Percentiles rank a stretch among this genome's conserved stretches.
Evolutionary conservation across 1,140 invertebrate genomes (phyloP).

Genomic region (Drosophila cardini): DNA sequence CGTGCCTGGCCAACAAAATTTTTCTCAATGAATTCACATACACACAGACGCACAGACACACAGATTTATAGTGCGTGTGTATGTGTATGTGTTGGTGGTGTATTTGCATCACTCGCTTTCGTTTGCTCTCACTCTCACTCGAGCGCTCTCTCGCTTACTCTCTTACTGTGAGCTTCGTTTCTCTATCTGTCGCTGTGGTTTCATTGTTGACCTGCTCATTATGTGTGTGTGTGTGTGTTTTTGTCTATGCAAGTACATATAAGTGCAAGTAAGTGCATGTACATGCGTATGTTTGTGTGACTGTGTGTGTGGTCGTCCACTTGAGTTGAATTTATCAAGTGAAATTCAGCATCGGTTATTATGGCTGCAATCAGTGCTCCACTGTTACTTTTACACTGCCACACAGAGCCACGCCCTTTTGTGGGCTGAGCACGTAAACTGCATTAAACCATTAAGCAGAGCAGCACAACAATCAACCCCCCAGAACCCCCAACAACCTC

Average conservation of each 20-base stretch:
- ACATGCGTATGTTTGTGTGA: neutral
- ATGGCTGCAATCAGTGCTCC: constrained; percentile 68
- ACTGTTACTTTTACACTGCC: constrained; percentile 44
- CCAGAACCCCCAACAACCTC: neutral
- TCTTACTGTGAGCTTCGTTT: constrained; percentile 17
- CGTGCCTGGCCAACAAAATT: constrained; percentile 57
- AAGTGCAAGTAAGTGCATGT: constrained; percentile 19
- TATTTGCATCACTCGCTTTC: constrained; percentile 23
- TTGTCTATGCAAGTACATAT: constrained; percentile 33
- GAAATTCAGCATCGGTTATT: constrained; percentile 64
- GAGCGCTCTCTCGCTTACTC: constrained; percentile 13
- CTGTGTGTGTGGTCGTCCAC: constrained; percentile 21
- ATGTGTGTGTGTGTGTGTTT: constrained; percentile 1
- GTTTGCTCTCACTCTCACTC: constrained; percentile 12
- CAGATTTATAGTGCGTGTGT: constrained; percentile 40
- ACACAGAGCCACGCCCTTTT: constrained; percentile 41
- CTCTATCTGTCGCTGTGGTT: constrained; percentile 44
- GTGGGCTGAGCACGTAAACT: constrained; percentile 52
- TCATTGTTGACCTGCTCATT: constrained; percentile 65
- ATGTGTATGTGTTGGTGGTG: constrained; percentile 20
- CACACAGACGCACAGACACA: neutral
- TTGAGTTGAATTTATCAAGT: constrained; percentile 62
- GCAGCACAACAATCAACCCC: constrained; percentile 33
- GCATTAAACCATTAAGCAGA: constrained; percentile 76
- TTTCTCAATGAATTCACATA: constrained; percentile 82